phyloP scores from a whole-genome alignment of 2,797 vertebrate species.

The Anolis apletophallus region DNA sequence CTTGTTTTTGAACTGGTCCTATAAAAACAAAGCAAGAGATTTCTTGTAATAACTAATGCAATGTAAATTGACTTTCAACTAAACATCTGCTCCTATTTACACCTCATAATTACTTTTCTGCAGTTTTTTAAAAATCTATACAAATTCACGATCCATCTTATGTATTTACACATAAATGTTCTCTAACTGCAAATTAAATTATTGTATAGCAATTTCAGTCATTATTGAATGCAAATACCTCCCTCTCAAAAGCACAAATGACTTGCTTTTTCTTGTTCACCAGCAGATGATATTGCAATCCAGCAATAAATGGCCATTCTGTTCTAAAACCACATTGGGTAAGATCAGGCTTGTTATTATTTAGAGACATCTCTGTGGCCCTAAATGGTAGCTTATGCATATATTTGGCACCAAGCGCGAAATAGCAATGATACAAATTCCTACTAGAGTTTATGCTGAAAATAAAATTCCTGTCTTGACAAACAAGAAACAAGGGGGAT shows the following conservation, averaged over 20 bases:
- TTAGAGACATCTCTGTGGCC: no score
- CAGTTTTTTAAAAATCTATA: neutral
- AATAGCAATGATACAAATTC: slow-evolving; percentile 69
- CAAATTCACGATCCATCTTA: neutral
- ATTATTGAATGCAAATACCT: slow-evolving; percentile 36
- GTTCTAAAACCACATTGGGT: neutral
- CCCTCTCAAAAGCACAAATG: slow-evolving; percentile 15
- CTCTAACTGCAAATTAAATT: slow-evolving; percentile 25
- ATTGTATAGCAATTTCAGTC: slow-evolving; percentile 19
- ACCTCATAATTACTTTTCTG: neutral
- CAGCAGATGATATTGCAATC: neutral
- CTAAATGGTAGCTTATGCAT: no score
- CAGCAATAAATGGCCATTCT: neutral
- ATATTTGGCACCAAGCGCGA: slow-evolving; percentile 23
- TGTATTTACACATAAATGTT: neutral
- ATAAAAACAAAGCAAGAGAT: neutral
- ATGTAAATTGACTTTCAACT: slow-evolving; percentile 34
- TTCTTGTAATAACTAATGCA: fast-evolving
- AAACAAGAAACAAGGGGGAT: slow-evolving; percentile 38
- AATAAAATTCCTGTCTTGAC: slow-evolving; percentile 53
- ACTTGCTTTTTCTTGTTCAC: slow-evolving; percentile 34
- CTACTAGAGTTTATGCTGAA: slow-evolving; percentile 60
- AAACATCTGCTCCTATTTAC: slow-evolving; percentile 4
- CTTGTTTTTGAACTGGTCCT: neutral
- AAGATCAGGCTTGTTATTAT: neutral